These are phyloP conservation scores for Chlamydotis undulata DNA, from an alignment of 2,113 vertebrate species.

Conservation along the genomic window DNA sequence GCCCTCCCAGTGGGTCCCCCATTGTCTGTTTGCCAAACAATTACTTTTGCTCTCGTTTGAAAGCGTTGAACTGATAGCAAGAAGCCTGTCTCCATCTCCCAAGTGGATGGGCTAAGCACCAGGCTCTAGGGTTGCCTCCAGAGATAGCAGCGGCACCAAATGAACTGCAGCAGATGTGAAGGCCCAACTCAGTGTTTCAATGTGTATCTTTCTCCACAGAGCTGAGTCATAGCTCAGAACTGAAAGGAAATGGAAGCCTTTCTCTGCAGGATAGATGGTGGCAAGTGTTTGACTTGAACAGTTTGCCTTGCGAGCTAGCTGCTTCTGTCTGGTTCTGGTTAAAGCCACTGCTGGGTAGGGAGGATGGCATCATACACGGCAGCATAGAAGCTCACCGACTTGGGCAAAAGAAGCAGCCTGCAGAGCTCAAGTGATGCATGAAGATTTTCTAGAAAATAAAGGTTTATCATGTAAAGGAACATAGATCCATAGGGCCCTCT, in stretches of 20 bases:
- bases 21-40: not conserved
- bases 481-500: not conserved
- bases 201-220: not conserved
- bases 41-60: not conserved
- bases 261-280: not conserved
- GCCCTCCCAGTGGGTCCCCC: not conserved
- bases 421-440: not conserved
- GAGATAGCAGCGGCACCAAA: not conserved
- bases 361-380: not conserved
- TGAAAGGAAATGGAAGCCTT: not conserved
- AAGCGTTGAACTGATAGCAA: not conserved
- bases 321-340: not conserved
- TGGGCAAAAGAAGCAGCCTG: not conserved
- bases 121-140: not conserved
- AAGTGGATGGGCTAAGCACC: not conserved
- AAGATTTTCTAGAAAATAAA: not conserved
- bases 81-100: not conserved
- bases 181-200: not conserved
- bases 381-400: not conserved
- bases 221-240: not conserved
- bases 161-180: not conserved
- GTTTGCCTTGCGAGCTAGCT: not conserved
- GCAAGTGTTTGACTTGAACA: not conserved
- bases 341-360: not conserved
- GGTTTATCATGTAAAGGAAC: not conserved